Evolutionary conservation across 2,113 vertebrate genomes (phyloP).

Genomic region (Hyaena hyaena): DNA sequence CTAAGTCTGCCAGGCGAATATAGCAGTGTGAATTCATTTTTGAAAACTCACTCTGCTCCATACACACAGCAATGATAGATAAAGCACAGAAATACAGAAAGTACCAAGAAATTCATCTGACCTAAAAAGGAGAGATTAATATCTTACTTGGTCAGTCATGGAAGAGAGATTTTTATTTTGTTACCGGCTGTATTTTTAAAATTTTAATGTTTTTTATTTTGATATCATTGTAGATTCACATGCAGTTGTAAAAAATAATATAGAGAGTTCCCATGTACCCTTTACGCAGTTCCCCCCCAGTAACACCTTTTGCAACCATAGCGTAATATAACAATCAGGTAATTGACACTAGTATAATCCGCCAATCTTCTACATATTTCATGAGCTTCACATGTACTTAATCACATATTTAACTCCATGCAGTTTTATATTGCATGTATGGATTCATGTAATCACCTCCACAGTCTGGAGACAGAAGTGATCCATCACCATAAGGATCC

Average conservation of each 20-base stretch:
- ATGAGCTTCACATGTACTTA: background rate
- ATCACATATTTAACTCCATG: background rate
- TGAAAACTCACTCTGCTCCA: background rate
- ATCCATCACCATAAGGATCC: background rate
- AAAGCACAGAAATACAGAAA: constrained; percentile 17
- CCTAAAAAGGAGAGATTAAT: background rate
- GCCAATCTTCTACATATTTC: background rate
- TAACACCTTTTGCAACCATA: background rate
- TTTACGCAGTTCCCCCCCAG: background rate
- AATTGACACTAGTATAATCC: background rate
- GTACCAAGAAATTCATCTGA: background rate
- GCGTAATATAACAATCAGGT: background rate
- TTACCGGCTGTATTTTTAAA: background rate
- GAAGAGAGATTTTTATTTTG: background rate
- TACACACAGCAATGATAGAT: background rate
- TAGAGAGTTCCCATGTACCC: background rate
- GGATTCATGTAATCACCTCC: background rate
- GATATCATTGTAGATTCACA: background rate
- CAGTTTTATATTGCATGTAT: background rate
- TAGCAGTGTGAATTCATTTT: background rate
- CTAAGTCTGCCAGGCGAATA: background rate
- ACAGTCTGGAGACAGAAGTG: background rate
- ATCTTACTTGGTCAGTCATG: background rate
- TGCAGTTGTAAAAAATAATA: background rate
- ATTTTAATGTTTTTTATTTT: background rate